Base-by-base conservation (phyloP, 2,888 invertebrate genomes). In the Hirtodrosophila histrioides region DNA sequence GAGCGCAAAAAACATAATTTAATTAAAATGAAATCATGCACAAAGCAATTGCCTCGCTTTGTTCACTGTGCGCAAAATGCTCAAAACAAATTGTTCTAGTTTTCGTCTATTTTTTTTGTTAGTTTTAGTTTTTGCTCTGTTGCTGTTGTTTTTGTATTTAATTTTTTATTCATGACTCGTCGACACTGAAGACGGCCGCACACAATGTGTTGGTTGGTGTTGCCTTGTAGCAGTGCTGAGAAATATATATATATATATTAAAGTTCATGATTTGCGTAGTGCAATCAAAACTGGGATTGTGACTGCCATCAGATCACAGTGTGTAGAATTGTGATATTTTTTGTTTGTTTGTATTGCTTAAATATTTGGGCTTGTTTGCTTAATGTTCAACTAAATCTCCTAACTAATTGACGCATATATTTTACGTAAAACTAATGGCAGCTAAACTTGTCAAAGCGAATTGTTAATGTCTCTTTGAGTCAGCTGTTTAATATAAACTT, bases 1-100 rank as follows among this genome's bases (percentile, higher is more conserved):
- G 67, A 58, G 54, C 61, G 27, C 44, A 63, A 45, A 63, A 81
- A 82, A 76, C 83, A 84, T 87, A 87, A 87, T 84, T 84, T 84
- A 84, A 84, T 84, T 84, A 84, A 84, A 84, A 84, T 85, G 88
- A 84, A 84, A 87, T 84, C 84, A 84, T 84, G 84, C 88, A 82
- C 86, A 84, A 73, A 85, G 88, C 78, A 81, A 81, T 86, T 86
- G 81, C 87, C 69, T 86, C 81, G 87, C 85, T 81, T 81, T 81
- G 86, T 86, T 81, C 84, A 83, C 74, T 82, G 86, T 85, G 79
- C 79, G 73, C 80, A 77, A 72, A 74, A 76, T 67, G 60, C 58
- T 67, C 43, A 37, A 61, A 71, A 71, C 81, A 86, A 86, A 86
- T 86, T 80, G 81, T 81, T 81, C 86, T 81, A 86, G 84, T 80